These are phyloP conservation scores for Microplitis demolitor DNA, from an alignment of 1,140 invertebrate species.

Conservation along the genomic window DNA sequence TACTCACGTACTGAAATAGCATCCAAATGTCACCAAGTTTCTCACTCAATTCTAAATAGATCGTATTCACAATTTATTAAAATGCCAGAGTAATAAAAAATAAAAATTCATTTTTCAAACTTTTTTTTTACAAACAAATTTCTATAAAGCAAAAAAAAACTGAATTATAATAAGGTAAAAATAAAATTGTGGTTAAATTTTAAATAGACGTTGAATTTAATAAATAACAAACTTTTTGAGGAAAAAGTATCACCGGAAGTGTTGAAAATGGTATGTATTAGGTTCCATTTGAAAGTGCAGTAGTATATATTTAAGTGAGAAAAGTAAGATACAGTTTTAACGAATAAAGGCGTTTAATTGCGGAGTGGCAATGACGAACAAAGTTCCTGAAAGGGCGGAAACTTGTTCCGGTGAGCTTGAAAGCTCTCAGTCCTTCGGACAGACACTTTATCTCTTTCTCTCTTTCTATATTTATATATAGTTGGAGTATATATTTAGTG, in stretches of 20 bases:
- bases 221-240: too few species aligned
- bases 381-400: conserved; percentile 4
- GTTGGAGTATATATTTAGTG: neutral
- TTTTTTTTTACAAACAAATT: too few species aligned
- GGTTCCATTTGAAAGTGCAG: too few species aligned
- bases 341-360: conserved; percentile 11
- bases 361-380: neutral
- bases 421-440: neutral
- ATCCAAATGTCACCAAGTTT: neutral
- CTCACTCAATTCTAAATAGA: neutral
- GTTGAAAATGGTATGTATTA: too few species aligned
- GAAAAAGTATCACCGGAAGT: too few species aligned
- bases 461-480: neutral
- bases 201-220: too few species aligned
- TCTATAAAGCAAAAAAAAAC: too few species aligned
- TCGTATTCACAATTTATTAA: neutral
- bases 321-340: neutral
- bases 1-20: neutral
- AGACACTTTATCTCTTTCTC: neutral
- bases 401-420: conserved; percentile 3
- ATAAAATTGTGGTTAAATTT: too few species aligned
- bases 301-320: neutral
- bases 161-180: too few species aligned
- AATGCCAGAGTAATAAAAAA: too few species aligned
- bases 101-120: too few species aligned